These are phyloP conservation scores for Hecatera dysodea DNA, from an alignment of 2,888 invertebrate genomes.

Conservation along the genomic window DNA sequence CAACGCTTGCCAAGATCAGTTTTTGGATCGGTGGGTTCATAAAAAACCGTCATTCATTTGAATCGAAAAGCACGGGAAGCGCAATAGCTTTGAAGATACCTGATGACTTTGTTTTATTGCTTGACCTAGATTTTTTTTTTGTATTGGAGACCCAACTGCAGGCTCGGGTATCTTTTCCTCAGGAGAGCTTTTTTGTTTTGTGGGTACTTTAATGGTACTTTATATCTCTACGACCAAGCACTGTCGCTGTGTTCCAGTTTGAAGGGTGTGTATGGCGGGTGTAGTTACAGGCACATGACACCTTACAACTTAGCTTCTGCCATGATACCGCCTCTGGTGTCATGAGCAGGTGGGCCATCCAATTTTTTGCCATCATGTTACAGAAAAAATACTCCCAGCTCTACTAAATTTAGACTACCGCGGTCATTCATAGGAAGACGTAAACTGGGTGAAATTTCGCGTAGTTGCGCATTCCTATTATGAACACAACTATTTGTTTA, in stretches of 20 bases:
- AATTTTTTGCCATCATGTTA: too few relatives aligned
- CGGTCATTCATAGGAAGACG: not conserved
- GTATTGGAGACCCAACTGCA: too few relatives aligned
- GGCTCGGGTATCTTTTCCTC: too few relatives aligned
- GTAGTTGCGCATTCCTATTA: not conserved
- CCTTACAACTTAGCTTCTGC: not conserved
- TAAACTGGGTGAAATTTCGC: not conserved
- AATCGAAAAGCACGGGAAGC: too few relatives aligned
- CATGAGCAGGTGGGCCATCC: too few relatives aligned
- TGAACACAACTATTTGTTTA: not conserved
- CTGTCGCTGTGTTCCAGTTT: not conserved
- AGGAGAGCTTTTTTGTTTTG: too few relatives aligned
- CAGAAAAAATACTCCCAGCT: too few relatives aligned
- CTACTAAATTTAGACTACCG: not conserved
- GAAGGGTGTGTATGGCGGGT: not conserved
- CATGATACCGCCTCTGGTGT: not conserved
- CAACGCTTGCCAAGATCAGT: not conserved
- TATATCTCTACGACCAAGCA: not conserved
- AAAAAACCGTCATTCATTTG: too few relatives aligned
- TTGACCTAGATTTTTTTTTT: too few relatives aligned
- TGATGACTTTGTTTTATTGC: too few relatives aligned
- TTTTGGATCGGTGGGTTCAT: not conserved
- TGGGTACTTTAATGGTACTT: too few relatives aligned
- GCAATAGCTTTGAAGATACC: too few relatives aligned
- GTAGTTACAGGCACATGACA: not conserved